These are phyloP conservation scores for Ceratina australensis DNA, from an alignment of 1,140 invertebrate species.

Conservation along the genomic window DNA sequence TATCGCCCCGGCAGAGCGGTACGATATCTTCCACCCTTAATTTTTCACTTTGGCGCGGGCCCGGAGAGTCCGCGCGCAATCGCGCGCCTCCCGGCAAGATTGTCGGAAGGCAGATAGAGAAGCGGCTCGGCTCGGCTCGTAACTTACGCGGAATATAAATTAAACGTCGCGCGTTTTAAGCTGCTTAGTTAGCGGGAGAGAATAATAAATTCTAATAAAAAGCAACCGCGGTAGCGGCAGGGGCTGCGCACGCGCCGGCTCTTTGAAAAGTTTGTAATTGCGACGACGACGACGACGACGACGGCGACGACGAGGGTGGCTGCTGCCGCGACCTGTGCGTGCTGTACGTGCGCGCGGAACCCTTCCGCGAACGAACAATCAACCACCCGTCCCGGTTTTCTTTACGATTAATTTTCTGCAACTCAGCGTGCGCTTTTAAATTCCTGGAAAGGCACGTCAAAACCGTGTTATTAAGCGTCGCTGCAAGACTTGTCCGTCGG, in stretches of 20 bases:
- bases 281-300: no score
- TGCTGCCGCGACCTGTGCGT: no score
- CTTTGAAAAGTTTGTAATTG: constrained; percentile 50
- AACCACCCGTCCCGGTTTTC: neutral
- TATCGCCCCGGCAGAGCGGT: neutral
- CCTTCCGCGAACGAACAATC: neutral
- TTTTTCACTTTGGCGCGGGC: constrained; percentile 37
- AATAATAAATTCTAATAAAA: constrained; percentile 53
- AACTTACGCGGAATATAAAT: constrained; percentile 49
- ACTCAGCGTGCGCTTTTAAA: neutral
- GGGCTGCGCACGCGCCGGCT: constrained; percentile 1
- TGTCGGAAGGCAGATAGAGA: constrained; percentile 19
- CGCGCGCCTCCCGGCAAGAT: constrained; percentile 28
- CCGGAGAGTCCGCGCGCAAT: constrained; percentile 2
- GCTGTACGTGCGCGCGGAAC: neutral
- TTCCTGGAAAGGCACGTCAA: neutral
- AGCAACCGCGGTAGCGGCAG: constrained; percentile 18
- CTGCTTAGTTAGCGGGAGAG: constrained; percentile 42
- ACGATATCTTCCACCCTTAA: constrained; percentile 34
- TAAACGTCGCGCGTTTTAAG: constrained; percentile 53
- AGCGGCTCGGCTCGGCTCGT: constrained; percentile 21
- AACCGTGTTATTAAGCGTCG: neutral
- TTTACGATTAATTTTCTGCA: constrained; percentile 3
- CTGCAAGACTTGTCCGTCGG: no score
- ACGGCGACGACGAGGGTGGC: neutral